Evolutionary conservation across 2,888 invertebrate genomes (phyloP), one percentile per base, ranked within the genome.

Genomic region (Elgonia sp.): DNA sequence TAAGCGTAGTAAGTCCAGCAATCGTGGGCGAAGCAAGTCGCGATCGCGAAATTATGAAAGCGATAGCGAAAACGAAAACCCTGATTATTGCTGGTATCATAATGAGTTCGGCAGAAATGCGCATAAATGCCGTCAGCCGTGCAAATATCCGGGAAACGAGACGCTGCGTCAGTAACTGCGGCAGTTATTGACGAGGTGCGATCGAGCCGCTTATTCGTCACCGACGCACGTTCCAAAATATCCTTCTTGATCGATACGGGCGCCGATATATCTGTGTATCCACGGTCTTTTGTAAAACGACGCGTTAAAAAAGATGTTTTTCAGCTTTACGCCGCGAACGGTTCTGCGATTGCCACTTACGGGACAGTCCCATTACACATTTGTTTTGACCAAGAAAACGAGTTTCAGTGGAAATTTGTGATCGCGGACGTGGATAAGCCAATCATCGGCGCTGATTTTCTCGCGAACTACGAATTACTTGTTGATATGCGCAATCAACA

Each of bases 391-490:
- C 16, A 12, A 5, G 5, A 16, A n/a, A 8, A 16, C 18, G 53
- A 53, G 9, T 53, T 53, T 16, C 5, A 5, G 16, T 53, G 18
- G 53, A 6, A 16, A 6, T 53, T 53, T 53, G 18, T 53, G 5
- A 53, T 53, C 14, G 53, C 53, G 16, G 53, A 53, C 16, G 53
- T 53, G 6, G 5, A 8, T 6, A 53, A 53, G 16, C 53, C 53
- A 16, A 53, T 53, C 53, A 53, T 53, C 53, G 53, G 53, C 16
- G 53, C 53, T 5, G 53, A 53, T n/a, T 93, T 94, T 76, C 82
- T 94, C 14, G 65, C 57, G 0, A 89, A 91, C 67, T 93, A 90
- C 72, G 90, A 91, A n/a, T 84, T 94, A 0, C 85, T 94, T 1
- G 92, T 93, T 1, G 93, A 93, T 70, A 42, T 91, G 0, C 77